Conservation (phyloP, 1,140 invertebrate species). For the Plutomurus gul region DNA sequence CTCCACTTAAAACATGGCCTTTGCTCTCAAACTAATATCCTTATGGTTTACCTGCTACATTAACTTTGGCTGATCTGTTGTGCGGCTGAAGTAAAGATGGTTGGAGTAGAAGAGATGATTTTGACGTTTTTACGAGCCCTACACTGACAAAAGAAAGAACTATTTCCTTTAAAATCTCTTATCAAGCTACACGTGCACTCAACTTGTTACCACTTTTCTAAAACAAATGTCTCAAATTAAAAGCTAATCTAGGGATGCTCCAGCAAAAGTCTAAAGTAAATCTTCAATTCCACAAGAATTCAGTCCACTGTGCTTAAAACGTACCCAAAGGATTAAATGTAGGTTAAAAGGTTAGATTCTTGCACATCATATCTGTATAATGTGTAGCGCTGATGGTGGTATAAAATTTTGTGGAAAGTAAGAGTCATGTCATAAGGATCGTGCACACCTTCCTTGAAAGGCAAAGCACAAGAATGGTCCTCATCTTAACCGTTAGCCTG, state of each 20-base stretch:
- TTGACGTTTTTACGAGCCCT: slow-evolving; percentile 2
- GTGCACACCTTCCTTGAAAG: no score
- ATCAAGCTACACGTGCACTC: slow-evolving; percentile 10
- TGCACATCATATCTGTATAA: not conserved
- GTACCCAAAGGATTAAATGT: slow-evolving; percentile 12
- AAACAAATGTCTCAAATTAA: slow-evolving; percentile 23
- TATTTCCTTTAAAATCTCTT: not conserved
- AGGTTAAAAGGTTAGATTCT: slow-evolving; percentile 14
- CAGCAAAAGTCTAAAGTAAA: not conserved
- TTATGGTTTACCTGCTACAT: slow-evolving; percentile 21
- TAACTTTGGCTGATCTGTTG: not conserved
- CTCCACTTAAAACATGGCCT: not conserved
- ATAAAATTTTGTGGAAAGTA: no score
- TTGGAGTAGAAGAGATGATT: not conserved
- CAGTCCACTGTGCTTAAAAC: not conserved
- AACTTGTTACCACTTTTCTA: slow-evolving; percentile 9
- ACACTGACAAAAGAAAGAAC: not conserved
- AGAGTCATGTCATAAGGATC: not conserved
- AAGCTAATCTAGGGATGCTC: not conserved
- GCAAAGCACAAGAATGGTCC: not conserved
- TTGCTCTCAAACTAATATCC: not conserved
- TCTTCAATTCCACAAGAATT: not conserved
- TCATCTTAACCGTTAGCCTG: not conserved
- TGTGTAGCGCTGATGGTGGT: not conserved
- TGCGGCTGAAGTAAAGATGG: not conserved